A percentile compares a stretch with the other conserved stretches of the same genome.
These are phyloP conservation scores for Ophraella communa DNA, from an alignment of 2,888 invertebrate genomes.

Conservation along the genomic window DNA sequence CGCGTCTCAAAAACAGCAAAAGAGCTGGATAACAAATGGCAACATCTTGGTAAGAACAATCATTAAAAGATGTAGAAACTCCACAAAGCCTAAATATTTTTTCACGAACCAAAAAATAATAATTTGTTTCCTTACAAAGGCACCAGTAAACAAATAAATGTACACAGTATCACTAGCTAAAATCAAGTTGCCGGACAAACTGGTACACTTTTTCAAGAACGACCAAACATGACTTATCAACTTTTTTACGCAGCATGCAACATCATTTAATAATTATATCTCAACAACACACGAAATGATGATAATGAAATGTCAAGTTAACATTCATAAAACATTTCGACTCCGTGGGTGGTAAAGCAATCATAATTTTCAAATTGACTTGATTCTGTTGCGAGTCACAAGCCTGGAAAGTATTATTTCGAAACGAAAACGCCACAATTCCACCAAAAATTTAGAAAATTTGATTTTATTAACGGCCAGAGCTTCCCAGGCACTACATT, in stretches of 20 bases:
- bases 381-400: constrained; percentile 13
- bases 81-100: too few species aligned
- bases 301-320: constrained; percentile 22
- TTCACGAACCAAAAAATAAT: too few species aligned
- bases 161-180: too few species aligned
- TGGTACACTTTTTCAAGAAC: background rate
- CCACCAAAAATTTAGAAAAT: background rate
- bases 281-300: constrained; percentile 7
- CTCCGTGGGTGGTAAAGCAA: constrained; percentile 19
- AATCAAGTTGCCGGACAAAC: background rate
- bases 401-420: background rate
- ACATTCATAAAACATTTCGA: constrained; percentile 9
- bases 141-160: too few species aligned
- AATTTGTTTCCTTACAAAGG: too few species aligned
- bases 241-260: constrained; percentile 1
- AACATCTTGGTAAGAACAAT: too few species aligned
- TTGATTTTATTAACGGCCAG: too few species aligned
- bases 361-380: constrained; percentile 17
- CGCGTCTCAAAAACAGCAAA: too few species aligned
- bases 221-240: background rate
- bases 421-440: background rate
- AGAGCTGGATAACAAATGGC: too few species aligned
- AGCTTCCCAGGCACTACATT: too few species aligned
- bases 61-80: too few species aligned
- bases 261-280: constrained; percentile 12